phyloP scores from a whole-genome alignment of 2,113 vertebrate genomes.

The Edolisoma coerulescens region DNA sequence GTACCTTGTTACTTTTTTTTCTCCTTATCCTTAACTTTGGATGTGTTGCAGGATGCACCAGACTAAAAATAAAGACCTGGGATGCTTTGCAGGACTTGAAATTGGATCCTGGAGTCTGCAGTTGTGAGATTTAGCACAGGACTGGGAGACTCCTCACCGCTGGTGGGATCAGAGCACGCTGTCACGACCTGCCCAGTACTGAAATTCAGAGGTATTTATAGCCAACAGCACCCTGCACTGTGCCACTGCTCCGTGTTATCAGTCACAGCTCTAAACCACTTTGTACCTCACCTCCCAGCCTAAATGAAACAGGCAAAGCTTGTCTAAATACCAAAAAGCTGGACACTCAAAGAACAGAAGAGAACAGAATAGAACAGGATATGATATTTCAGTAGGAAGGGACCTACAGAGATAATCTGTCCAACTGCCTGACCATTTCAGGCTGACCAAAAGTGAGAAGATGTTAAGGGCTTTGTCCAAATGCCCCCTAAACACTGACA shows the following conservation, averaged over 20 bases:
- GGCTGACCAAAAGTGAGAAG: neutral
- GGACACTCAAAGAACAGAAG: neutral
- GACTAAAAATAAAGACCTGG: conserved; percentile 38
- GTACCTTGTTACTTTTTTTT: neutral
- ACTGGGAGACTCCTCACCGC: neutral
- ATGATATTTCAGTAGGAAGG: neutral
- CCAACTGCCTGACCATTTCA: neutral
- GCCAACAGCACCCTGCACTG: neutral
- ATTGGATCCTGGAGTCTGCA: neutral
- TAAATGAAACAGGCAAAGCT: neutral
- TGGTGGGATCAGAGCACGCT: neutral
- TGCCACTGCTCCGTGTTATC: neutral
- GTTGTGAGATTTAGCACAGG: neutral
- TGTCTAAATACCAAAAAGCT: neutral
- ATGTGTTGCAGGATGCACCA: neutral
- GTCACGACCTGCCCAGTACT: neutral
- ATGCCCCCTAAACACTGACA: neutral
- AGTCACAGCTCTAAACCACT: neutral
- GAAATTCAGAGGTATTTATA: neutral
- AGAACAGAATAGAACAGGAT: accelerated
- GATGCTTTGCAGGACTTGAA: conserved; percentile 22
- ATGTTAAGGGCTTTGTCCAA: neutral
- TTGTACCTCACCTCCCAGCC: neutral
- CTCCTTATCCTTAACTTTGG: neutral
- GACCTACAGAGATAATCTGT: neutral